Conservation (phyloP, 1,140 invertebrate genomes). For the Contarinia nasturtii region DNA sequence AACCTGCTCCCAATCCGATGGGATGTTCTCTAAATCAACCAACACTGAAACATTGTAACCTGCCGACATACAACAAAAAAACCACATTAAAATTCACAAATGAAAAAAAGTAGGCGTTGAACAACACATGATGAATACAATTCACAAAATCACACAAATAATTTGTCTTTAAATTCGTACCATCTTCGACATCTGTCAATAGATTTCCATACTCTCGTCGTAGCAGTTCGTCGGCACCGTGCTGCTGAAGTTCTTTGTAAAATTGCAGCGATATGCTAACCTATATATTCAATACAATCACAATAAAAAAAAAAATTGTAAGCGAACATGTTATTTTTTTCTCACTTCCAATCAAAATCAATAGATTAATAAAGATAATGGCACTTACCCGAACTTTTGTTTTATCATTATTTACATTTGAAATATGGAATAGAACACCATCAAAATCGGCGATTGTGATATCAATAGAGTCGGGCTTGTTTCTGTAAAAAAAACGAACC, state of each 20-base stretch:
- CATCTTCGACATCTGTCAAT: slow-evolving; percentile 65
- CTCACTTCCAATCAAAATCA: background rate
- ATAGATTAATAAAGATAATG: background rate
- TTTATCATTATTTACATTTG: slow-evolving; percentile 90
- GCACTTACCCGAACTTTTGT: slow-evolving; percentile 85
- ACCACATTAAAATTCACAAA: background rate
- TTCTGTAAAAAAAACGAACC: slow-evolving; percentile 37
- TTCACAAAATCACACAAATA: background rate
- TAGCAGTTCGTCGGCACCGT: slow-evolving; percentile 92
- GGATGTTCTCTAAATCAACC: slow-evolving; percentile 85
- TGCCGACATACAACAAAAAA: slow-evolving; percentile 16
- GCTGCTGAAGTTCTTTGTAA: slow-evolving; percentile 94
- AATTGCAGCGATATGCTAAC: slow-evolving; percentile 97
- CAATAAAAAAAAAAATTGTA: background rate
- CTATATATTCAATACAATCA: slow-evolving; percentile 33
- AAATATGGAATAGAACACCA: slow-evolving; percentile 96
- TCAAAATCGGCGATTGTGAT: slow-evolving; percentile 94
- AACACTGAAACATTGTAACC: slow-evolving; percentile 90
- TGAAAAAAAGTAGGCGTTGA: too few species aligned
- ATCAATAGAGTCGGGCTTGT: slow-evolving; percentile 88
- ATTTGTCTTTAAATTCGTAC: slow-evolving; percentile 25
- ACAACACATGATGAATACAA: too few species aligned
- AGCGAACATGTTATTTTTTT: too few species aligned
- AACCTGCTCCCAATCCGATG: slow-evolving; percentile 68
- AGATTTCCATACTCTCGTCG: slow-evolving; percentile 78